Conservation (phyloP, 2,113 vertebrate genomes). For the Malaclemys terrapin region DNA sequence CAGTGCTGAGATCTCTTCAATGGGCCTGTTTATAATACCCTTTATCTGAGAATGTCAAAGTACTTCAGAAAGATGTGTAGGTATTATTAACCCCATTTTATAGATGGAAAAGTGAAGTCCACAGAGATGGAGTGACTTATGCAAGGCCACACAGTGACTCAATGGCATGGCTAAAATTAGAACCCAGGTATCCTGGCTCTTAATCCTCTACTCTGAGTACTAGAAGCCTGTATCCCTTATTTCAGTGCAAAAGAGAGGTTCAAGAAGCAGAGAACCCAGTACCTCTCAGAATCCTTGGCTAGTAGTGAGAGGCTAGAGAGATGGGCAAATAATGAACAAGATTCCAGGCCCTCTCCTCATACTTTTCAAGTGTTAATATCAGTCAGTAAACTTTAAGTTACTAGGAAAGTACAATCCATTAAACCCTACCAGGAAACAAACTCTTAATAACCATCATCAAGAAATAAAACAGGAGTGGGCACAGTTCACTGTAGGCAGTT, state of each 20-base stretch:
- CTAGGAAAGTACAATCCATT: neutral
- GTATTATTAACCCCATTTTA: neutral
- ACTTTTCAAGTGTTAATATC: slow-evolving; percentile 1
- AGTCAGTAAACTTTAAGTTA: slow-evolving; percentile 17
- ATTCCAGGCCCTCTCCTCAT: neutral
- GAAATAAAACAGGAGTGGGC: neutral
- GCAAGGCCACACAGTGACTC: neutral
- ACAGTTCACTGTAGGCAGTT: neutral
- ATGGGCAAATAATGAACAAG: neutral
- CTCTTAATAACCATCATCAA: neutral
- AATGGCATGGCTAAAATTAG: neutral
- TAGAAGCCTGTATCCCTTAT: neutral
- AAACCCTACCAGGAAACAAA: slow-evolving; percentile 8
- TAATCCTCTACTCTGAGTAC: neutral
- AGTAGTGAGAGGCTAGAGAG: neutral
- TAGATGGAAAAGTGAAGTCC: neutral
- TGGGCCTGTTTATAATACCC: neutral
- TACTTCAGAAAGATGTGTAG: neutral
- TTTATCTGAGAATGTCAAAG: neutral
- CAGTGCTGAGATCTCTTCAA: neutral
- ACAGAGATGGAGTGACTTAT: neutral
- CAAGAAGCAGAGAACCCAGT: neutral
- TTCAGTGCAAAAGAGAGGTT: neutral
- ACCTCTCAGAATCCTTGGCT: neutral
- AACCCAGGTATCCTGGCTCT: neutral